Conservation (phyloP, 2,797 vertebrate species). For the Staurois parvus region DNA sequence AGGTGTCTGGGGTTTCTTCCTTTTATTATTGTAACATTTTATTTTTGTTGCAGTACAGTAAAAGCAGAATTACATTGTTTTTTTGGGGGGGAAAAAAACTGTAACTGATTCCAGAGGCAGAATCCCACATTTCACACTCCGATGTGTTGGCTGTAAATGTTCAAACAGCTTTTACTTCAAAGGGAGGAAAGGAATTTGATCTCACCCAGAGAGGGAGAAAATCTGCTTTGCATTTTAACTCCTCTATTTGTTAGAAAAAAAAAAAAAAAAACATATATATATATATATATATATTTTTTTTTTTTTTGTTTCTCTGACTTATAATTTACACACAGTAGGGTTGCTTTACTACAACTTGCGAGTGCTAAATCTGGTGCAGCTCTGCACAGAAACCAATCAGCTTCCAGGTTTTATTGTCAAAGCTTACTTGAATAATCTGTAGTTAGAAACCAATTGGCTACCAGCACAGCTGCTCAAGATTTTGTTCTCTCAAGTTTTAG, state of each 20-base stretch:
- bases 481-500: too few species aligned
- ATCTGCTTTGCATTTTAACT: slow-evolving; percentile 45
- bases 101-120: slow-evolving; percentile 7
- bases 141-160: slow-evolving; percentile 14
- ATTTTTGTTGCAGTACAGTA: neutral
- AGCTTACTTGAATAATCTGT: too few species aligned
- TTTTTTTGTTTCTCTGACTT: too few species aligned
- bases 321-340: too few species aligned
- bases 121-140: slow-evolving; percentile 8
- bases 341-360: too few species aligned
- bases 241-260: slow-evolving; percentile 11
- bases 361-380: too few species aligned
- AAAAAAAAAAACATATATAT: slow-evolving; percentile 8
- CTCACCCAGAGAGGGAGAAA: slow-evolving; percentile 16
- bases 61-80: neutral
- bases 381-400: too few species aligned
- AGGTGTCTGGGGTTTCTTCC: neutral
- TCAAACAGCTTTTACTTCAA: slow-evolving; percentile 49
- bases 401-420: too few species aligned
- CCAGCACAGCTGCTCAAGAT: too few species aligned
- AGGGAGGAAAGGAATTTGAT: slow-evolving; percentile 18
- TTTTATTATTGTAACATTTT: neutral
- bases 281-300: too few species aligned
- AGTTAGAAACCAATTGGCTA: too few species aligned
- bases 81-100: neutral